phyloP scores from a whole-genome alignment of 2,113 vertebrate genomes.

The Sylvia atricapilla region DNA sequence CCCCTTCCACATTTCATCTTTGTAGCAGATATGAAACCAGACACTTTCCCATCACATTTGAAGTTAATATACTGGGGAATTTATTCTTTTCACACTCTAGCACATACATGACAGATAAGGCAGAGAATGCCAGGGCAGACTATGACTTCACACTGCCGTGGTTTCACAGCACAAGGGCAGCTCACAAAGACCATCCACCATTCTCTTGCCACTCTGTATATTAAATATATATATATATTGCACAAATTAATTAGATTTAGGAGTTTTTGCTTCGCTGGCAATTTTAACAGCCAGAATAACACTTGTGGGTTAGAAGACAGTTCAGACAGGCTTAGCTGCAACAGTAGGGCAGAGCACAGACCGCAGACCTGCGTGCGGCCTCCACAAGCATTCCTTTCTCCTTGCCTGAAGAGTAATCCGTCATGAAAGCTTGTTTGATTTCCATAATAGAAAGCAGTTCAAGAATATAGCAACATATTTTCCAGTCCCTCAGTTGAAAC shows the following conservation, averaged over 20 bases:
- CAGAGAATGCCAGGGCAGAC: neutral
- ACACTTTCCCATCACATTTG: neutral
- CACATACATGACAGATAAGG: neutral
- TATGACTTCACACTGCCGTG: neutral
- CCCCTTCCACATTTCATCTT: neutral
- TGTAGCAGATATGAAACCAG: neutral
- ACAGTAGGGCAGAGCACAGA: neutral
- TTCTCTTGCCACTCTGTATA: neutral
- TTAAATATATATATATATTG: neutral
- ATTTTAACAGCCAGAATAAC: neutral
- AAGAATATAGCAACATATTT: constrained; percentile 38
- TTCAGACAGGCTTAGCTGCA: neutral
- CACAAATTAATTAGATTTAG: neutral
- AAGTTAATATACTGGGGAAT: neutral
- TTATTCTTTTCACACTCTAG: neutral
- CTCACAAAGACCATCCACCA: neutral
- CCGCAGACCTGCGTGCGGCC: neutral
- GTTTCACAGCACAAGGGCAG: neutral
- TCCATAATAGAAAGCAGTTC: constrained; percentile 32
- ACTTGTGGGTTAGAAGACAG: neutral
- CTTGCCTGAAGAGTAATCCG: neutral
- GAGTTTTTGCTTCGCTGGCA: neutral
- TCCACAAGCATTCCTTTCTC: neutral
- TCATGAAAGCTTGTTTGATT: constrained; percentile 45
- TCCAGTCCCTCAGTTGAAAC: constrained; percentile 18